These are phyloP conservation scores for Ptilorrhoa leucosticta DNA, from an alignment of 2,113 vertebrate species.

Conservation along the genomic window DNA sequence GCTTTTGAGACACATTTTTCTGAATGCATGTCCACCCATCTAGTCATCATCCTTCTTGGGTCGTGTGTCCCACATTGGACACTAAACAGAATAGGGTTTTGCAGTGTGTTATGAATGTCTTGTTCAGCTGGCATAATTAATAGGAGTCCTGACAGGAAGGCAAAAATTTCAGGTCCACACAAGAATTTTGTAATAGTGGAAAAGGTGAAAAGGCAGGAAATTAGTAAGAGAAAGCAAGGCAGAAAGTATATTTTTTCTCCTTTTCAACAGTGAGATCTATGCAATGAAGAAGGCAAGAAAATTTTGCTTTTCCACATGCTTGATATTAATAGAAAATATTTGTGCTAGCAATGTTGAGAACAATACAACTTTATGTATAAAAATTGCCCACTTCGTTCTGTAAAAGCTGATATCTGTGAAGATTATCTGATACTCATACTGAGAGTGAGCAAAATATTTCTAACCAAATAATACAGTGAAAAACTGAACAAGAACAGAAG, in stretches of 20 bases:
- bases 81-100: neutral
- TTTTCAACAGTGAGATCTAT: neutral
- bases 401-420: neutral
- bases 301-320: neutral
- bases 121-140: neutral
- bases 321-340: neutral
- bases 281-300: neutral
- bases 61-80: neutral
- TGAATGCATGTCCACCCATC: neutral
- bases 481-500: neutral
- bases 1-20: neutral
- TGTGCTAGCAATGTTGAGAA: neutral
- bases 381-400: neutral
- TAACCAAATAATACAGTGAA: neutral
- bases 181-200: neutral
- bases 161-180: neutral
- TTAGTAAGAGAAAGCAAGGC: neutral
- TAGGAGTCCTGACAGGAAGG: neutral
- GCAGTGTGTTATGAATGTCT: neutral
- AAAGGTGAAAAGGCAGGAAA: neutral
- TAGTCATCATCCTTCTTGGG: neutral
- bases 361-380: neutral
- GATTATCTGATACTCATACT: neutral
- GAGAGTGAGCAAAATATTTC: neutral
- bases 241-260: neutral